These are phyloP conservation scores for Dione vanillae DNA, from an alignment of 2,888 invertebrate genomes.

Conservation along the genomic window DNA sequence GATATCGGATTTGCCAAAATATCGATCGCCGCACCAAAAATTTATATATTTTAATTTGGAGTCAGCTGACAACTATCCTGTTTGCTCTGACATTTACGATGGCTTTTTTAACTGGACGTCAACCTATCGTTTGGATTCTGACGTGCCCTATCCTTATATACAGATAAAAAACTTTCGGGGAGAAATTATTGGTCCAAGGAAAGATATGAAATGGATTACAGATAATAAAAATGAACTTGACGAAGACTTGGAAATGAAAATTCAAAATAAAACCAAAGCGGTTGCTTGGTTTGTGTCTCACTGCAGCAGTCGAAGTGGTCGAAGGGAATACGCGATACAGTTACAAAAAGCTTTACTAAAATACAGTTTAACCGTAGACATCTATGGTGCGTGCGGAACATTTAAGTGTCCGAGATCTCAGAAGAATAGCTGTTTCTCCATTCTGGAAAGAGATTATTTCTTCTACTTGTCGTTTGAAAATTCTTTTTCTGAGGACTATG, in stretches of 20 bases:
- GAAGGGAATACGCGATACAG: constrained; percentile 55
- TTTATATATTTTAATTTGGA: constrained; percentile 74
- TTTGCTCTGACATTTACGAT: constrained; percentile 63
- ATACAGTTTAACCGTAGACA: constrained; percentile 70
- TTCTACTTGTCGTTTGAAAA: constrained; percentile 91
- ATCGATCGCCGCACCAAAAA: constrained; percentile 64
- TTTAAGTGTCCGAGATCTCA: constrained; percentile 58
- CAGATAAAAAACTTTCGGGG: constrained; percentile 59
- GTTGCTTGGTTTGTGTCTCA: constrained; percentile 79
- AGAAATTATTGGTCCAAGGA: constrained; percentile 65
- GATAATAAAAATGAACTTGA: constrained; percentile 45
- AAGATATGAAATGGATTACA: constrained; percentile 57
- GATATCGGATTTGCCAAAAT: constrained; percentile 54
- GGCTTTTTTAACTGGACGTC: constrained; percentile 76
- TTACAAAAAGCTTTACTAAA: constrained; percentile 57
- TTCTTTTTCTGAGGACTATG: constrained; percentile 85
- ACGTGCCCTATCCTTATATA: constrained; percentile 69
- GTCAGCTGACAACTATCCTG: constrained; percentile 69
- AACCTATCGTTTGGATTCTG: constrained; percentile 73
- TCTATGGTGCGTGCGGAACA: constrained; percentile 82
- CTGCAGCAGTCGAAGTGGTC: constrained; percentile 62
- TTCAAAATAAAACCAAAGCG: constrained; percentile 66
- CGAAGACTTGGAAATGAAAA: constrained; percentile 52
- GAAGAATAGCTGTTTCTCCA: constrained; percentile 58
- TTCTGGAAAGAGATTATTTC: constrained; percentile 85